Base-by-base conservation (phyloP, 2,113 vertebrate species). In the Silurus asotus region DNA sequence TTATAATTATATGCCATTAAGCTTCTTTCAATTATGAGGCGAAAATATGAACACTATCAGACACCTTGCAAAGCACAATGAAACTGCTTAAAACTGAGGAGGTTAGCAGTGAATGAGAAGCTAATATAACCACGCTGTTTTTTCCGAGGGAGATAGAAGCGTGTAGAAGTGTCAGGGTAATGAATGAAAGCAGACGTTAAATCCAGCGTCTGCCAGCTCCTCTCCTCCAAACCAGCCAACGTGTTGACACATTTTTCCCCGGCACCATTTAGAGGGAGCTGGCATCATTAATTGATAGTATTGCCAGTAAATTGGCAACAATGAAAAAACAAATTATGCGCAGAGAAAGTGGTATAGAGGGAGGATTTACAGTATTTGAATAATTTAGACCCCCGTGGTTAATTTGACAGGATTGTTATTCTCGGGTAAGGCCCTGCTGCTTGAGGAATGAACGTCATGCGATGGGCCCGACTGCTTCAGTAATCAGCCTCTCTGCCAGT, bases 341-440 rank as follows among this genome's bases (percentile, higher is more conserved):
- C 96, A 93, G 92, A 94, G 95, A 85, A 95, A 94, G 94, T 92
- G 91, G 94, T 95, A 96, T 94, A 94, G 94, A 94, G 96, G 90
- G 92, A 96, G 96, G 96, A 98, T 97, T 96, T 97, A 96, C 95
- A 96, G 96, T 97, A 97, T 98, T 97, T 99, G 97, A 98, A 98
- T 98, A 98, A 99, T 98, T 99, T 97, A 98, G 96, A 96, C 96
- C 96, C 96, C 97, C 89, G 94, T 95, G 93, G 97, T 94, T 96
- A 95, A 94, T 89, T 94, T 98, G 97, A 98, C 97, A 99, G 96
- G 96, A 96, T 95, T 96, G 98, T 97, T 98, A 97, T 96, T 98
- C 97, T 98, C 95, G 92, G 90, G 87, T 94, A 95, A 96, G 94
- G 96, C 94, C 97, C 96, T 92, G 96, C 97, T 98, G 97, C 93